Base-by-base conservation (phyloP, 2,888 invertebrate species). In the Agonopterix heracliana region DNA sequence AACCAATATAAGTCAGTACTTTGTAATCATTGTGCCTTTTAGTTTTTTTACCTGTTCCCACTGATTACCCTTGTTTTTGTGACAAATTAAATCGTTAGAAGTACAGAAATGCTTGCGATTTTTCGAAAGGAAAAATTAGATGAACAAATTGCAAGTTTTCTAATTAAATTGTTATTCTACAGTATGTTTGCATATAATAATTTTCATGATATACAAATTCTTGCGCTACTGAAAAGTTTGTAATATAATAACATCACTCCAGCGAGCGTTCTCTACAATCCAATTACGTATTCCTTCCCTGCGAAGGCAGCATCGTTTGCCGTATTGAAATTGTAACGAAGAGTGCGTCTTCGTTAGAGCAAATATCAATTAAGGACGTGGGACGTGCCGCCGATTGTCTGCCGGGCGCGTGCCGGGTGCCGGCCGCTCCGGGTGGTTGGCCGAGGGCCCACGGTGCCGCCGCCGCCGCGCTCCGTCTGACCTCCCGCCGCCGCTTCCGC, bases 341-440 rank as follows among this genome's bases (percentile, higher is more conserved):
- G 62, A 70, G 66, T 70, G 68, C 65, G 67, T 74, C 70, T 74
- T 73, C 68, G 71, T 26, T 26, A 71, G 59, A 70, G 72, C 71
- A 79, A 71, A 83, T 83, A 83, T 81, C 76, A 81, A 81, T 83
- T 81, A 82, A 68, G 76, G 72, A 57, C 61, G 60, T 53, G 62
- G 61, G 75, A 76, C 77, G 77, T 77, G 78, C 68, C 60, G 54
- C 53, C 61, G 70, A 71, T 69, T 71, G 69, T 61, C 66, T 62
- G 36, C 57, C 48, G 55, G 52, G 67, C 62, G 61, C 68, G 69
- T 73, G 69, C 68, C 68, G 61, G 60, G 51, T 38, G 56, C 61
- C 52, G 57, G 56, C 55, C 49, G 46, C 53, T 45, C 50, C 53
- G 49, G 50, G 26, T 36, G 45, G 36, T 10, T 9, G 34, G 44